Conservation (phyloP, 2,113 vertebrate species). For the Gadus chalcogrammus region DNA sequence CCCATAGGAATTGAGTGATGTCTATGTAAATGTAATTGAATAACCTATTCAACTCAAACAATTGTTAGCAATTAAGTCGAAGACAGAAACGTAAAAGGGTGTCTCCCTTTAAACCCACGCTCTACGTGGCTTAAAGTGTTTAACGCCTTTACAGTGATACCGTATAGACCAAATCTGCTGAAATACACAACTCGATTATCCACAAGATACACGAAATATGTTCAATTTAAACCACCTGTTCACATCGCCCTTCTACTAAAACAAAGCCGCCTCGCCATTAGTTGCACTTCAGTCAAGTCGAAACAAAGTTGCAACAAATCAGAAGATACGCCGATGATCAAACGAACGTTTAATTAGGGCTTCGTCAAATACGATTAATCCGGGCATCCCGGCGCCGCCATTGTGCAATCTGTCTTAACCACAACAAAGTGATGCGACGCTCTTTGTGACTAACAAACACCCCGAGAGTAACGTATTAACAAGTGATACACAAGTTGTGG, state of each 20-base stretch:
- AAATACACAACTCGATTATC: neutral
- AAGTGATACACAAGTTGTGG: neutral
- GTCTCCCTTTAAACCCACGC: too few relatives aligned
- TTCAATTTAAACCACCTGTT: constrained; percentile 5
- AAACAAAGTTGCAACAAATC: too few relatives aligned
- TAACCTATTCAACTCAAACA: too few relatives aligned
- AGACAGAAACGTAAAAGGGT: too few relatives aligned
- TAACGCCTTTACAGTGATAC: neutral
- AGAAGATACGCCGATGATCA: too few relatives aligned
- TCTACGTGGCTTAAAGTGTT: too few relatives aligned
- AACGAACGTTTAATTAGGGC: too few relatives aligned
- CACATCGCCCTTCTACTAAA: neutral
- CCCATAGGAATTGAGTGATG: too few relatives aligned
- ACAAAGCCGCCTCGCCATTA: too few relatives aligned
- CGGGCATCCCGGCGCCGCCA: constrained; percentile 27
- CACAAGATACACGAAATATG: neutral
- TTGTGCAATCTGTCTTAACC: constrained; percentile 54
- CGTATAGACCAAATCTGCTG: neutral
- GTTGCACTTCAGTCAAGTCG: too few relatives aligned
- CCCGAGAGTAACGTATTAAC: neutral
- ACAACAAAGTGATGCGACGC: constrained; percentile 62
- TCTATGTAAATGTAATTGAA: too few relatives aligned
- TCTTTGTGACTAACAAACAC: constrained; percentile 23
- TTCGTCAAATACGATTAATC: neutral
- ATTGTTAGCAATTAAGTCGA: too few relatives aligned